Percentiles rank a stretch among this genome's conserved stretches.
These are phyloP conservation scores for Chionis minor DNA, from an alignment of 2,113 vertebrate species.

Conservation along the genomic window DNA sequence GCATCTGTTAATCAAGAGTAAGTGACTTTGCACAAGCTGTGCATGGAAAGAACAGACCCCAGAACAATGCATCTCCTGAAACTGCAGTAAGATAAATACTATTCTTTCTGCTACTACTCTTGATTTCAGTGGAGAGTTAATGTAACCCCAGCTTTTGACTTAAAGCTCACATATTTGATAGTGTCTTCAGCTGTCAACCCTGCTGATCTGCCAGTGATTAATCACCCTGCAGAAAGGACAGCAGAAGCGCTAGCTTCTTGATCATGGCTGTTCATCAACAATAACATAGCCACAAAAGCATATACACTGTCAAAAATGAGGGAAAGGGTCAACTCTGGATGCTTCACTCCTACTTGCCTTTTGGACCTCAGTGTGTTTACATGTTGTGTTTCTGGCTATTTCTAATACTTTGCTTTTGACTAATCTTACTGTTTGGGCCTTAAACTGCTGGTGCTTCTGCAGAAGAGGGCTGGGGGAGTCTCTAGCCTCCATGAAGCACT, in stretches of 20 bases:
- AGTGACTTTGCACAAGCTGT: conserved; percentile 36
- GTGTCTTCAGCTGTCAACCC: neutral
- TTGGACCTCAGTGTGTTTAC: neutral
- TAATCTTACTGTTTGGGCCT: neutral
- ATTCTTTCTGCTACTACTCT: neutral
- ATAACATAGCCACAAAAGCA: too few species aligned
- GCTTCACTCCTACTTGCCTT: neutral
- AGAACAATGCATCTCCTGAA: neutral
- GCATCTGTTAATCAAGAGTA: conserved; percentile 14
- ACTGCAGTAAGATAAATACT: neutral
- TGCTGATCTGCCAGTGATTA: neutral
- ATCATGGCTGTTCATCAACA: neutral
- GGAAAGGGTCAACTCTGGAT: neutral
- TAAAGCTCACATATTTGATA: neutral
- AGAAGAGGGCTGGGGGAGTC: neutral
- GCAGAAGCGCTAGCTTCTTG: neutral
- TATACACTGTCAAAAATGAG: neutral
- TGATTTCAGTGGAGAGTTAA: neutral
- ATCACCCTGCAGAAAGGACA: neutral
- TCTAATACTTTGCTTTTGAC: neutral
- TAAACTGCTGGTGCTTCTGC: neutral
- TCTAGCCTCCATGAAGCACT: neutral
- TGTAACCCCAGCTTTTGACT: neutral
- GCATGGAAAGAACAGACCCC: neutral
- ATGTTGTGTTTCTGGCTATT: neutral